These are phyloP conservation scores for Drosophila pseudoananassae DNA, from an alignment of 1,140 invertebrate genomes.

Conservation along the genomic window DNA sequence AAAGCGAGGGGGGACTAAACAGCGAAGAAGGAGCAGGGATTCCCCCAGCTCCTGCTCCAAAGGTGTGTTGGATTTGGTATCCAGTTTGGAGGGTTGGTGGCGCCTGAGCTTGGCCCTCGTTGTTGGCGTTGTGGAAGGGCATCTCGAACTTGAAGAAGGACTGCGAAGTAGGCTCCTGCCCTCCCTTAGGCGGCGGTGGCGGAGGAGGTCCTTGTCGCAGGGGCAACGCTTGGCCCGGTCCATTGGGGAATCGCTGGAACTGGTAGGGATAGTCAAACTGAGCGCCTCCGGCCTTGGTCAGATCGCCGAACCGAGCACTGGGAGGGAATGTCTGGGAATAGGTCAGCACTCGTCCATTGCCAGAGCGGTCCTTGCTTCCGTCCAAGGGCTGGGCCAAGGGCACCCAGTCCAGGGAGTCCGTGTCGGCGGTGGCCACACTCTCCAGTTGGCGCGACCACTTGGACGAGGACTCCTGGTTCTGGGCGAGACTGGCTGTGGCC, in stretches of 20 bases:
- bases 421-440: slow-evolving; percentile 45
- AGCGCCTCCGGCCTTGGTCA: slow-evolving; percentile 49
- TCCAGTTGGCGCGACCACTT: slow-evolving; percentile 82
- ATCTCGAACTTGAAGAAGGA: slow-evolving; percentile 83
- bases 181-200: slow-evolving; percentile 32
- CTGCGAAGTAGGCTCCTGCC: slow-evolving; percentile 78
- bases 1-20: slow-evolving; percentile 69
- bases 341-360: slow-evolving; percentile 75
- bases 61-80: slow-evolving; percentile 80
- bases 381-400: slow-evolving; percentile 74
- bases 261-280: slow-evolving; percentile 77
- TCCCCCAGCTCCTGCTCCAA: slow-evolving; percentile 39
- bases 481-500: slow-evolving; percentile 40
- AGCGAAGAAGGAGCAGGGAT: slow-evolving; percentile 64
- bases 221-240: slow-evolving; percentile 44
- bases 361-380: slow-evolving; percentile 73
- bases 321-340: slow-evolving; percentile 80
- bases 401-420: slow-evolving; percentile 74
- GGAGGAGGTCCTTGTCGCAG: slow-evolving; percentile 51
- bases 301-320: slow-evolving; percentile 67
- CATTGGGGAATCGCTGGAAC: slow-evolving; percentile 68
- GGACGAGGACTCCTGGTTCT: slow-evolving; percentile 50
- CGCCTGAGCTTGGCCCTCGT: slow-evolving; percentile 50
- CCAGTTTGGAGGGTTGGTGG: slow-evolving; percentile 74
- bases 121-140: slow-evolving; percentile 66